Evolutionary conservation across 2,113 vertebrate genomes (phyloP).

Genomic region (Seriola dumerili): DNA sequence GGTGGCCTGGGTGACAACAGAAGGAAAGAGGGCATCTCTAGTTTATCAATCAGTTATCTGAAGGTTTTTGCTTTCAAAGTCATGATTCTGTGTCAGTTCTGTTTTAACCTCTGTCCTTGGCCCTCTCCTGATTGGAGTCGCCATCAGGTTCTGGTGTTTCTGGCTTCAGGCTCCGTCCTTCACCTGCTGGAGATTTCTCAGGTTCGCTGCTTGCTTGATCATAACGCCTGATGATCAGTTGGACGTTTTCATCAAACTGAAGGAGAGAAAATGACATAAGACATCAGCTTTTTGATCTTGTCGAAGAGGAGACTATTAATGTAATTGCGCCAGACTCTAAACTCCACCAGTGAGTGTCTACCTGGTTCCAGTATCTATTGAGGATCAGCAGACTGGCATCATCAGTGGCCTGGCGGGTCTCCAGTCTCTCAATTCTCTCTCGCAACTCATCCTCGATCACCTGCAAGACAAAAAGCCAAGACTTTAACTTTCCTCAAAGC

Average conservation of each 20-base stretch:
- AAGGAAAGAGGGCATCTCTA: background rate
- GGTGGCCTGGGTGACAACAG: slow-evolving; percentile 78
- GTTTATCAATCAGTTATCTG: background rate
- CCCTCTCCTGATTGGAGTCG: slow-evolving; percentile 95
- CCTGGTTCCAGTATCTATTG: slow-evolving; percentile 98
- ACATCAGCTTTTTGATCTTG: background rate
- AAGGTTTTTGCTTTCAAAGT: background rate
- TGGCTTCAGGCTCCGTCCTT: slow-evolving; percentile 86
- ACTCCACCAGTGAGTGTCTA: slow-evolving; percentile 53
- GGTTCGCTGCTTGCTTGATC: slow-evolving; percentile 88
- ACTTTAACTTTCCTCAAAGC: background rate
- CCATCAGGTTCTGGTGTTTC: slow-evolving; percentile 94
- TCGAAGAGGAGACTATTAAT: background rate
- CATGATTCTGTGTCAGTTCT: background rate
- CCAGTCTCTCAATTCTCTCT: slow-evolving; percentile 94
- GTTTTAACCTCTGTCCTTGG: slow-evolving; percentile 81
- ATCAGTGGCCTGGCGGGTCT: slow-evolving; percentile 95
- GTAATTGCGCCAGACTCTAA: background rate
- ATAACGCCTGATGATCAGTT: slow-evolving; percentile 89
- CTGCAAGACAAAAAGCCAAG: slow-evolving; percentile 69
- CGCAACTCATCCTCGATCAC: slow-evolving; percentile 96
- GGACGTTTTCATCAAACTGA: slow-evolving; percentile 95
- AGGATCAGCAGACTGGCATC: slow-evolving; percentile 96
- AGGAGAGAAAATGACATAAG: background rate
- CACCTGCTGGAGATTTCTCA: slow-evolving; percentile 86